Conservation (phyloP, 2,888 invertebrate genomes). For the Erpobdella octoculata region DNA sequence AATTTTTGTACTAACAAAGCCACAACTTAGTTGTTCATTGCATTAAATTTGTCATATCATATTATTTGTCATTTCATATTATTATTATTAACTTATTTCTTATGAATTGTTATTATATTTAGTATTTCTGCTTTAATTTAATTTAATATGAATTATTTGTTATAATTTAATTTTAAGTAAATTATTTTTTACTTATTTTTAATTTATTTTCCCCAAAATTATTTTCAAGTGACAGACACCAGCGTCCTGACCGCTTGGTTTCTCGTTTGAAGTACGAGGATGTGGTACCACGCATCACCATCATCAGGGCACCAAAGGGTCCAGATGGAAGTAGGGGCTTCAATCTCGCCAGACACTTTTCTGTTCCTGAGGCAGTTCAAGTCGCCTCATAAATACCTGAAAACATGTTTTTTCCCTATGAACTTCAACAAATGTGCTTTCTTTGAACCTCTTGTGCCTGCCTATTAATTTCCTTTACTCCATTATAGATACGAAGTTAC, state of each 20-base stretch:
- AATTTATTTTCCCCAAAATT: neutral
- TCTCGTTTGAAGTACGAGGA: conserved; percentile 81
- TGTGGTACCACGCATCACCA: conserved; percentile 63
- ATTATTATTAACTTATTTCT: too few relatives aligned
- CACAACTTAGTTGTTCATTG: too few relatives aligned
- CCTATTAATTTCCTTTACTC: too few relatives aligned
- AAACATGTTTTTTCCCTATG: neutral
- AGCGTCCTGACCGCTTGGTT: conserved; percentile 76
- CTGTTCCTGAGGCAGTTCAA: neutral
- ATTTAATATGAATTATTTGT: too few relatives aligned
- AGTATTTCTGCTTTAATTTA: too few relatives aligned
- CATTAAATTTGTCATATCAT: too few relatives aligned
- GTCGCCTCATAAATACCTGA: neutral
- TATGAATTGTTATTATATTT: too few relatives aligned
- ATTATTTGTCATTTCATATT: too few relatives aligned
- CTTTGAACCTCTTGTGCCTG: too few relatives aligned
- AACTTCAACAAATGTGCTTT: too few relatives aligned
- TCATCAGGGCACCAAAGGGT: conserved; percentile 77
- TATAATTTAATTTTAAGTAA: neutral
- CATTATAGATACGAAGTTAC: too few relatives aligned
- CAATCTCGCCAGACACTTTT: conserved; percentile 6
- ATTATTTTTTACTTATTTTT: neutral
- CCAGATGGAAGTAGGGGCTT: conserved; percentile 57
- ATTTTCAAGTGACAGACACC: conserved; percentile 16
- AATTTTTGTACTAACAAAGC: too few relatives aligned